A percentile compares a stretch with the other conserved stretches of the same genome.
Evolutionary conservation across 2,113 vertebrate species (phyloP).

Genomic region (Athene cunicularia): DNA sequence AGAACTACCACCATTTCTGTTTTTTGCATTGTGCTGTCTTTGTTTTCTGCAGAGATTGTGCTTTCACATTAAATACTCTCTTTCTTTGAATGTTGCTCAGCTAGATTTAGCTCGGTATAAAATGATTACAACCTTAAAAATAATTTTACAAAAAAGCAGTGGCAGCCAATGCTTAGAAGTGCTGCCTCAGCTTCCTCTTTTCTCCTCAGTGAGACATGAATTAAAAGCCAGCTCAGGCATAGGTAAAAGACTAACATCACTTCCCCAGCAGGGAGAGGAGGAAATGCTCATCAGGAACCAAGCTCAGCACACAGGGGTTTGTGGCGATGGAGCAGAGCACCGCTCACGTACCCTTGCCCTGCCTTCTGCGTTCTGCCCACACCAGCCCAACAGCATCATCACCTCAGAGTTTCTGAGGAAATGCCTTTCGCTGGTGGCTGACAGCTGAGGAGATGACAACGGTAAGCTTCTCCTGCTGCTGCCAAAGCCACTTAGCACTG

Average conservation of each 20-base stretch:
- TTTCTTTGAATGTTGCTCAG: background rate
- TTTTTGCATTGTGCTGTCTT: background rate
- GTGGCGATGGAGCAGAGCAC: background rate
- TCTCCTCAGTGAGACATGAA: background rate
- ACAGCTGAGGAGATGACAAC: accelerated
- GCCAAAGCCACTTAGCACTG: background rate
- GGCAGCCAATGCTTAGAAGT: background rate
- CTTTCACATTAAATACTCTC: background rate
- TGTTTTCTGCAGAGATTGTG: background rate
- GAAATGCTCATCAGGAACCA: background rate
- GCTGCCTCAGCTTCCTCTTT: background rate
- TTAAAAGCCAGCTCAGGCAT: background rate
- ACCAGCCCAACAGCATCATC: background rate
- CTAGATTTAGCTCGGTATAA: background rate
- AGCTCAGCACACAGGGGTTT: accelerated
- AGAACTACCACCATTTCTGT: background rate
- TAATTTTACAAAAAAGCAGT: background rate
- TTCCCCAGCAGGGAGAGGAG: background rate
- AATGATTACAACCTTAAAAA: background rate
- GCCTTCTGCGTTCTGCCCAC: accelerated
- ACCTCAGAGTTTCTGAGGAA: background rate
- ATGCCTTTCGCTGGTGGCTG: background rate
- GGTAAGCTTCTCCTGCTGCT: background rate
- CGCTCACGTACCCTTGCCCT: accelerated
- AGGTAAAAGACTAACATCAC: background rate